Evolutionary conservation across 2,113 vertebrate genomes (phyloP).

Genomic region (Amblyopsis rosae): DNA sequence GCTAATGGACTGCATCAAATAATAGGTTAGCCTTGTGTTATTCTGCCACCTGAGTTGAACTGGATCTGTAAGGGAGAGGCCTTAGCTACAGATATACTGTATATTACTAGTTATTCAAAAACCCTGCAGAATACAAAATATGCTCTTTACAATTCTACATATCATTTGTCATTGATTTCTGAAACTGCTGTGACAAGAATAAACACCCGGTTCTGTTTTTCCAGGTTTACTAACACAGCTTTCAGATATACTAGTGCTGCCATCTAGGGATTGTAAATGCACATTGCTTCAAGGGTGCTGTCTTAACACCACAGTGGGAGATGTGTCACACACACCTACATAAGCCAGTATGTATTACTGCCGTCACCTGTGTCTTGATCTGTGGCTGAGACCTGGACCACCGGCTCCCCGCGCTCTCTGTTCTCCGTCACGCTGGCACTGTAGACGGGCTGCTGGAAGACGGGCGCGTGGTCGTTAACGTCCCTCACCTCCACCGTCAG

Average conservation of each 20-base stretch:
- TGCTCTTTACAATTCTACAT: background rate
- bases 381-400: conserved; percentile 80
- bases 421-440: conserved; percentile 83
- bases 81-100: background rate
- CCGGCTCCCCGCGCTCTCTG: conserved; percentile 74
- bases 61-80: conserved; percentile 8
- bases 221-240: background rate
- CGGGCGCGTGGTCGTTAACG: conserved; percentile 83
- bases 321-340: background rate
- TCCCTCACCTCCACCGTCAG: conserved; percentile 84
- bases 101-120: background rate
- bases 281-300: conserved; percentile 7
- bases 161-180: background rate
- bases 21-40: conserved; percentile 33
- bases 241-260: conserved; percentile 52
- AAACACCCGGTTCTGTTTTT: background rate
- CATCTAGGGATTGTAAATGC: conserved; percentile 53
- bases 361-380: conserved; percentile 87
- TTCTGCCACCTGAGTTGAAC: conserved; percentile 18
- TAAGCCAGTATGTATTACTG: background rate
- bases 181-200: background rate
- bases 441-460: conserved; percentile 80
- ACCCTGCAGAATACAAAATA: background rate
- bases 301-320: background rate
- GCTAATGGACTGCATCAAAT: conserved; percentile 53